These are phyloP conservation scores for Diuraphis noxia DNA, from an alignment of 1,140 invertebrate genomes.

Conservation along the genomic window DNA sequence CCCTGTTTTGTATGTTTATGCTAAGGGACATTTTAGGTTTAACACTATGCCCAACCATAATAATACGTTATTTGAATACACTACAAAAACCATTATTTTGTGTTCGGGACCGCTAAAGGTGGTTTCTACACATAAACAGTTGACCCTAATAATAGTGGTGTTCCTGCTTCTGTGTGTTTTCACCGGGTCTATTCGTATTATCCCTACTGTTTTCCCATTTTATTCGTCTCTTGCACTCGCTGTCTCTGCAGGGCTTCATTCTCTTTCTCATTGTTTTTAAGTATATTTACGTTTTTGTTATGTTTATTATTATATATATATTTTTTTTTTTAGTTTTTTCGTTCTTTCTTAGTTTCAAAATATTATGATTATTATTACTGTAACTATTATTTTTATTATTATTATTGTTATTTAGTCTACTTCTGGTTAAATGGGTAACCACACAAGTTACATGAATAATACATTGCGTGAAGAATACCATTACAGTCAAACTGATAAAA, in stretches of 20 bases:
- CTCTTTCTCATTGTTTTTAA: background rate
- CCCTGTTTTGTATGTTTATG: background rate
- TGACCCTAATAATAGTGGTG: slow-evolving; percentile 42
- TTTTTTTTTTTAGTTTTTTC: background rate
- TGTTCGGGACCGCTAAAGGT: slow-evolving; percentile 17
- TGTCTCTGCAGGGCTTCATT: background rate
- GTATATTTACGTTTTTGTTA: background rate
- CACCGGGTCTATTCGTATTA: background rate
- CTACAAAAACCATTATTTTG: slow-evolving; percentile 26
- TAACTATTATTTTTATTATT: slow-evolving; percentile 1
- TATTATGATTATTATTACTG: background rate
- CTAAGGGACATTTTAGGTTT: background rate
- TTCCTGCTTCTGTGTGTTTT: background rate
- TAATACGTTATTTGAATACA: slow-evolving; percentile 35
- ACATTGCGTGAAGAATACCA: background rate
- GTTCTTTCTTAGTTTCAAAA: background rate
- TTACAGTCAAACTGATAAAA: background rate
- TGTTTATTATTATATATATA: background rate
- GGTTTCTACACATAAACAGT: background rate
- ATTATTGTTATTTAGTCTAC: background rate
- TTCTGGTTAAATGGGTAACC: background rate
- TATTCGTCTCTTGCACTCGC: background rate
- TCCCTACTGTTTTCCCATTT: background rate
- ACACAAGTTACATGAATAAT: background rate
- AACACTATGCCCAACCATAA: background rate